Evolutionary conservation across 2,888 invertebrate species (phyloP).

Genomic region (Drosophila mimica): DNA sequence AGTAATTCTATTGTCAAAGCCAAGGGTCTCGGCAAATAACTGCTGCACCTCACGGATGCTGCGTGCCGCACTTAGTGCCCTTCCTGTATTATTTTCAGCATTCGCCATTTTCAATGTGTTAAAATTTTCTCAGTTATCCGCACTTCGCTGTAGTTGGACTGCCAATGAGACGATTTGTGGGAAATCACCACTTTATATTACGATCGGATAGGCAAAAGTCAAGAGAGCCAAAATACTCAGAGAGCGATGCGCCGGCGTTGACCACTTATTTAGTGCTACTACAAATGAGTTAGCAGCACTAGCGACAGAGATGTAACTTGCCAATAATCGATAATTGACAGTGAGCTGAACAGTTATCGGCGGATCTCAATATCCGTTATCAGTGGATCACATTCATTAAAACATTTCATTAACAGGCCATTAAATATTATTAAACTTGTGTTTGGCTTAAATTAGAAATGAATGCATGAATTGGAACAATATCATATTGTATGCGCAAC

Average conservation of each 20-base stretch:
- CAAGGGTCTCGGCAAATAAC: constrained; percentile 72
- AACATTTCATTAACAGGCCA: neutral
- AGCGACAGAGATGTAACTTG: constrained; percentile 7
- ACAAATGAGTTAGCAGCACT: neutral
- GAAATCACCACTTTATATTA: constrained; percentile 9
- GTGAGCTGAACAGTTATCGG: neutral
- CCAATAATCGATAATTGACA: constrained; percentile 1
- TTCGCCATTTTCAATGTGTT: constrained; percentile 10
- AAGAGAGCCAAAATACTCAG: neutral
- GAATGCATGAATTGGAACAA: neutral
- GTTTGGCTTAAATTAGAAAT: neutral
- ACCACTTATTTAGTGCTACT: neutral
- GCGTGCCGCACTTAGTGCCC: neutral
- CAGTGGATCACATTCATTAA: neutral
- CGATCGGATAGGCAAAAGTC: neutral
- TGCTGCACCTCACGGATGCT: constrained; percentile 70
- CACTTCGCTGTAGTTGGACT: neutral
- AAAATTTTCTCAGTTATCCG: neutral
- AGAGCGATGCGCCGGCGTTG: too few relatives aligned
- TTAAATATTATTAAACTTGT: neutral
- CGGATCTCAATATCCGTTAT: neutral
- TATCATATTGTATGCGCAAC: neutral
- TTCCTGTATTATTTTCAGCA: neutral
- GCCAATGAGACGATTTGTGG: neutral
- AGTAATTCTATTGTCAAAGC: constrained; percentile 61